Evolutionary conservation across 2,888 invertebrate genomes (phyloP).

Genomic region (Amorpha juglandis): DNA sequence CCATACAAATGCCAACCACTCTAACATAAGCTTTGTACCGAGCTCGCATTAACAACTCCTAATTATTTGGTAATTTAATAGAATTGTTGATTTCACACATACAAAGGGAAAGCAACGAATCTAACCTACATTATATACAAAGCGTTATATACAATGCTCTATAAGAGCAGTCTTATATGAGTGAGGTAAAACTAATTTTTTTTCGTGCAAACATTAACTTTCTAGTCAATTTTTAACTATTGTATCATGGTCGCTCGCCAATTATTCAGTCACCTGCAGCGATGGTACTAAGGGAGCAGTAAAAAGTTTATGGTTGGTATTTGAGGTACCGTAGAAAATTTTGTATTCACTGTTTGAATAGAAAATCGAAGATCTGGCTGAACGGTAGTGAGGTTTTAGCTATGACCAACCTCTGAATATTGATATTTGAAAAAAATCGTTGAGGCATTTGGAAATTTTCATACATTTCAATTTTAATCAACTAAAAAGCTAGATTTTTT

Average conservation of each 20-base stretch:
- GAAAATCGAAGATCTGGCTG: no score
- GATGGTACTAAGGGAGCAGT: no score
- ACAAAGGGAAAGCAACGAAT: conserved; percentile 7
- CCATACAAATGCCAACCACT: conserved; percentile 7
- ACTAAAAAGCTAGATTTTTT: no score
- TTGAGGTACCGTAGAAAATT: no score
- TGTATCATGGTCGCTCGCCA: background rate
- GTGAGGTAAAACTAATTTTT: conserved; percentile 37
- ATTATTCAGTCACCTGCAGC: background rate
- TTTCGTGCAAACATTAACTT: conserved; percentile 15
- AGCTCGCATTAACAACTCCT: background rate
- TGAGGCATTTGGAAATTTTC: no score
- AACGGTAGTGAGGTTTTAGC: no score
- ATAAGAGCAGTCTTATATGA: conserved; percentile 50
- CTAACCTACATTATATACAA: conserved; percentile 14
- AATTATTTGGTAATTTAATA: conserved; percentile 22
- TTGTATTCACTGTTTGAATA: no score
- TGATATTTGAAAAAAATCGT: no score
- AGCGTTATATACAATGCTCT: conserved; percentile 52
- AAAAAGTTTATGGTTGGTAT: no score
- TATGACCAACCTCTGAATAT: no score
- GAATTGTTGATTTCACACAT: background rate
- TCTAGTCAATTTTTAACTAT: background rate
- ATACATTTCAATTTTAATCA: no score
- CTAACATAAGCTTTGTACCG: conserved; percentile 11